These are phyloP conservation scores for Drosophila ercepeae DNA, from an alignment of 1,140 invertebrate genomes.

Conservation along the genomic window DNA sequence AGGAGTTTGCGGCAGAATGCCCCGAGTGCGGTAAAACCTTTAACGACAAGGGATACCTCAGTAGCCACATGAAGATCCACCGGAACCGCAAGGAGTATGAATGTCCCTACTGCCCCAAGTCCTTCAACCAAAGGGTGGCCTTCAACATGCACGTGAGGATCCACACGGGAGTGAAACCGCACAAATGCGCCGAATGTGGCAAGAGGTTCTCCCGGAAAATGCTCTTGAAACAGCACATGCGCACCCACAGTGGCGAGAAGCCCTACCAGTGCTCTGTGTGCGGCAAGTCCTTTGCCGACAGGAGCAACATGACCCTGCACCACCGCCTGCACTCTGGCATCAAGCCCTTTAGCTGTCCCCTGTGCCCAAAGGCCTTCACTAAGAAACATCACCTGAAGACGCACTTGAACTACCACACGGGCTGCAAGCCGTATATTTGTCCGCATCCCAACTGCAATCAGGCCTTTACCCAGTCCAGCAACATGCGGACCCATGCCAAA, in stretches of 20 bases:
- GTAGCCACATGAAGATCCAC: slow-evolving; percentile 92
- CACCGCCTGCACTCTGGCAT: slow-evolving; percentile 91
- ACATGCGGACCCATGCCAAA: slow-evolving; percentile 91
- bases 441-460: slow-evolving; percentile 89
- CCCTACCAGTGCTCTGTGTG: slow-evolving; percentile 82
- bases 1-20: slow-evolving; percentile 90
- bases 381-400: slow-evolving; percentile 94
- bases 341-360: slow-evolving; percentile 93
- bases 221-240: slow-evolving; percentile 90
- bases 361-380: slow-evolving; percentile 94
- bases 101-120: slow-evolving; percentile 89
- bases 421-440: slow-evolving; percentile 90
- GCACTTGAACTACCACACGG: slow-evolving; percentile 92
- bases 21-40: slow-evolving; percentile 91
- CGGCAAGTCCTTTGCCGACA: slow-evolving; percentile 87
- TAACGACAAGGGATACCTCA: slow-evolving; percentile 91
- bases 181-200: slow-evolving; percentile 93
- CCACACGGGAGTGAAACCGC: slow-evolving; percentile 93
- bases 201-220: slow-evolving; percentile 94
- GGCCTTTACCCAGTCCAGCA: slow-evolving; percentile 91
- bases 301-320: slow-evolving; percentile 93
- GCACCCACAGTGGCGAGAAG: slow-evolving; percentile 87
- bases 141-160: slow-evolving; percentile 93
- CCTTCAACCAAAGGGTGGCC: slow-evolving; percentile 92
- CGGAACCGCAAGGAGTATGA: slow-evolving; percentile 90